phyloP scores from a whole-genome alignment of 2,888 invertebrate species.

The Pasiphila rectangulata region DNA sequence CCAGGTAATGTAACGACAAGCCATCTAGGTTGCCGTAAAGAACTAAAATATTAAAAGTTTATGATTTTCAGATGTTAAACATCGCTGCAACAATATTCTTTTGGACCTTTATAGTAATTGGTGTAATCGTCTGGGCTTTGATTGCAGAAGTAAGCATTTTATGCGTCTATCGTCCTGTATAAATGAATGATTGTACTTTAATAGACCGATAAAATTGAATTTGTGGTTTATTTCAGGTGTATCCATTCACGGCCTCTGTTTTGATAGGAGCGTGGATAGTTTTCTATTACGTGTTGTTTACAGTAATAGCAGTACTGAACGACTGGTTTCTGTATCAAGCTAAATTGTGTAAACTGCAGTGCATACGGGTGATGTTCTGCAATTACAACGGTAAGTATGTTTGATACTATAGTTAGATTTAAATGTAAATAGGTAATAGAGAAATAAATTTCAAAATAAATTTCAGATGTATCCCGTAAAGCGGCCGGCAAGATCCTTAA shows the following conservation, averaged over 20 bases:
- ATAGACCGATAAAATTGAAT: no score
- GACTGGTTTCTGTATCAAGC: constrained; percentile 41
- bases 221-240: not conserved
- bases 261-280: constrained; percentile 28
- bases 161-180: no score
- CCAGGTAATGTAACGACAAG: constrained; percentile 33
- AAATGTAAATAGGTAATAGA: no score
- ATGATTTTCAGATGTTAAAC: constrained; percentile 41
- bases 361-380: constrained; percentile 38
- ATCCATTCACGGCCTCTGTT: constrained; percentile 17
- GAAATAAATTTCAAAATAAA: no score
- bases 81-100: constrained; percentile 33
- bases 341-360: constrained; percentile 36
- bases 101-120: constrained; percentile 42
- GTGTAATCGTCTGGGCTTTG: constrained; percentile 7
- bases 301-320: constrained; percentile 30
- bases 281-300: constrained; percentile 36
- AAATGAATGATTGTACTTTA: no score
- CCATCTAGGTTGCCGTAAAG: not conserved
- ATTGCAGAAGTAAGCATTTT: not conserved
- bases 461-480: constrained; percentile 35
- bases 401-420: no score
- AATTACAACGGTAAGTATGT: constrained; percentile 38
- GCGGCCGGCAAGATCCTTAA: constrained; percentile 38
- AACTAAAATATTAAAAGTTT: not conserved